A percentile compares a stretch with the other conserved stretches of the same genome.
phyloP scores from a whole-genome alignment of 2,113 vertebrate species.

The Petaurus breviceps region DNA sequence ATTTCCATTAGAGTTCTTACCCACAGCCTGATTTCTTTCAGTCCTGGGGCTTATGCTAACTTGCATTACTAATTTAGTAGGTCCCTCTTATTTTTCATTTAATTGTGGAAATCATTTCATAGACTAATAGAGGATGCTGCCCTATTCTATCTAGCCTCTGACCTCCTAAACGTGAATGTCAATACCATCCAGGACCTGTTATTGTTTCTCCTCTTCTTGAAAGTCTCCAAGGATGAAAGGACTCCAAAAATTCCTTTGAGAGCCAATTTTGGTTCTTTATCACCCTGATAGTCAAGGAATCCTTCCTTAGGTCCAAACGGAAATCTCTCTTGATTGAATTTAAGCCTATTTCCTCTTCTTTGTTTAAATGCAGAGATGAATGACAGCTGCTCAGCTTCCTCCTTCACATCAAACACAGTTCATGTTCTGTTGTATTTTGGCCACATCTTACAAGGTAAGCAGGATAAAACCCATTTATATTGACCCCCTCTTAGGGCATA shows the following conservation, averaged over 20 bases:
- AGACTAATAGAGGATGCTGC: not conserved
- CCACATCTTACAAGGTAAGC: not conserved
- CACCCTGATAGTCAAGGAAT: not conserved
- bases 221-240: not conserved
- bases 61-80: not conserved
- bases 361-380: not conserved
- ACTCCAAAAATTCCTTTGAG: not conserved
- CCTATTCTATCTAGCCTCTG: not conserved
- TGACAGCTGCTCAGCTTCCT: not conserved
- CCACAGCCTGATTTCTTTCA: not conserved
- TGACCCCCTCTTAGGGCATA: not conserved
- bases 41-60: not conserved
- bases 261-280: not conserved
- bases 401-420: not conserved
- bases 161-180: not conserved
- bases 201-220: not conserved
- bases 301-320: not conserved
- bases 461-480: not conserved
- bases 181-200: not conserved
- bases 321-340: not conserved
- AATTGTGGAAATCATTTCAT: not conserved
- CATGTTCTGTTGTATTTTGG: not conserved
- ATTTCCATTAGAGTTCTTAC: not conserved
- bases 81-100: not conserved
- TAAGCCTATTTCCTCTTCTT: not conserved